A percentile compares a stretch with the other conserved stretches of the same genome.
Evolutionary conservation across 2,113 vertebrate species (phyloP).

Genomic region (Spheniscus mendiculus): DNA sequence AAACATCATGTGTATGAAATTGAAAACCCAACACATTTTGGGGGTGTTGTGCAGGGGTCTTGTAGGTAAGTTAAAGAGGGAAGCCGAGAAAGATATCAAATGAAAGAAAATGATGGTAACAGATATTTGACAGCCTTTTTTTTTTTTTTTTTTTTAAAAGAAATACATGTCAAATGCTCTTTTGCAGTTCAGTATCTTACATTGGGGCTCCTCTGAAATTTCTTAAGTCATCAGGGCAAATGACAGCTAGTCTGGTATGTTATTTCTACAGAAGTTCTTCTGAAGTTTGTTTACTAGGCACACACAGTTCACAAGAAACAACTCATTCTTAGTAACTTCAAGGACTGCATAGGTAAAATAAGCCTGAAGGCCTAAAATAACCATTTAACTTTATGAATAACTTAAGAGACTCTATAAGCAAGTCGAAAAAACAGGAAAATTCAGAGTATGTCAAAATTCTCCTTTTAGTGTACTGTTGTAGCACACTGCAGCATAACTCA

Average conservation of each 20-base stretch:
- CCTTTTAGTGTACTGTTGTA: not conserved
- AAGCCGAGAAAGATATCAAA: not conserved
- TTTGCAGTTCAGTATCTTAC: not conserved
- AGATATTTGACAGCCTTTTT: not conserved
- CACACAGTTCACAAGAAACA: not conserved
- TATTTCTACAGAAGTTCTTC: not conserved
- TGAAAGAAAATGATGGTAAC: not conserved
- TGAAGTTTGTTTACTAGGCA: not conserved
- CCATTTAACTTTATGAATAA: not conserved
- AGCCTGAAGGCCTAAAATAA: not conserved
- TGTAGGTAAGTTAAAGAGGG: not conserved
- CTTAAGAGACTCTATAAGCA: not conserved
- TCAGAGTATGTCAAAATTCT: not conserved
- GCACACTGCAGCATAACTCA: not conserved
- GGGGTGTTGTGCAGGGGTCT: not conserved
- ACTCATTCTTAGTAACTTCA: not conserved
- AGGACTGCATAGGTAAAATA: not conserved
- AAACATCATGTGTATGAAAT: not conserved
- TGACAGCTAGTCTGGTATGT: not conserved
- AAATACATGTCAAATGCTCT: not conserved
- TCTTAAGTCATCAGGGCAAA: not conserved
- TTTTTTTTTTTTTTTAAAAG: not conserved
- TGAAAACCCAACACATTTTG: not conserved
- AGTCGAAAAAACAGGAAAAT: not conserved
- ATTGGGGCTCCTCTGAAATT: not conserved